These are phyloP conservation scores for Chaenocephalus aceratus DNA, from an alignment of 2,113 vertebrate genomes.

Conservation along the genomic window DNA sequence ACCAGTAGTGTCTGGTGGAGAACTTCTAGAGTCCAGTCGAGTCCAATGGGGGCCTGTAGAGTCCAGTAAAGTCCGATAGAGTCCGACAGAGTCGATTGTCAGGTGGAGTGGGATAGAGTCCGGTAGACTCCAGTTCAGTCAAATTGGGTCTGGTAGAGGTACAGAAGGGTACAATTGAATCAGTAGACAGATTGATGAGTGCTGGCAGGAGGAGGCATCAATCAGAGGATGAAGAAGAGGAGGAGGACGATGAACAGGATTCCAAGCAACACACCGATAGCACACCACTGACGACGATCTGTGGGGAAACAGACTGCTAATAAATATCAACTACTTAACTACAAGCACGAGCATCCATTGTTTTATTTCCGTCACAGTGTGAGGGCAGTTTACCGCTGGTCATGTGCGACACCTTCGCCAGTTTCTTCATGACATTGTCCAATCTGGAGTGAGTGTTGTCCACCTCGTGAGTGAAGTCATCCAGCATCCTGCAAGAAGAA, in stretches of 20 bases:
- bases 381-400: slow-evolving; percentile 90
- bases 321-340: no score
- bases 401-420: slow-evolving; percentile 99
- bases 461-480: slow-evolving; percentile 95
- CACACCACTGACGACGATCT: slow-evolving; percentile 99
- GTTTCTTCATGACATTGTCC: slow-evolving; percentile 98
- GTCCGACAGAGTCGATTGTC: not conserved
- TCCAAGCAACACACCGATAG: slow-evolving; percentile 90
- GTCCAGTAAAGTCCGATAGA: not conserved
- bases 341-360: not conserved
- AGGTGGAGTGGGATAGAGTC: not conserved
- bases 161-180: not conserved
- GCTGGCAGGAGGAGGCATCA: not conserved
- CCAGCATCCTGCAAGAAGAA: slow-evolving; percentile 89
- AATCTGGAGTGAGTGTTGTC: slow-evolving; percentile 95
- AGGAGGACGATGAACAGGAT: slow-evolving; percentile 92
- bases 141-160: not conserved
- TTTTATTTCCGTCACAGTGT: not conserved
- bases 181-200: slow-evolving; percentile 17
- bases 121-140: not conserved
- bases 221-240: slow-evolving; percentile 92
- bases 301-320: slow-evolving; percentile 15
- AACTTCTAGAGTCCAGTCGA: not conserved
- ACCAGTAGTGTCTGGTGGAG: not conserved
- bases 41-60: not conserved